Conservation (phyloP, 2,888 invertebrate genomes). For the Netelia fuscicornis region DNA sequence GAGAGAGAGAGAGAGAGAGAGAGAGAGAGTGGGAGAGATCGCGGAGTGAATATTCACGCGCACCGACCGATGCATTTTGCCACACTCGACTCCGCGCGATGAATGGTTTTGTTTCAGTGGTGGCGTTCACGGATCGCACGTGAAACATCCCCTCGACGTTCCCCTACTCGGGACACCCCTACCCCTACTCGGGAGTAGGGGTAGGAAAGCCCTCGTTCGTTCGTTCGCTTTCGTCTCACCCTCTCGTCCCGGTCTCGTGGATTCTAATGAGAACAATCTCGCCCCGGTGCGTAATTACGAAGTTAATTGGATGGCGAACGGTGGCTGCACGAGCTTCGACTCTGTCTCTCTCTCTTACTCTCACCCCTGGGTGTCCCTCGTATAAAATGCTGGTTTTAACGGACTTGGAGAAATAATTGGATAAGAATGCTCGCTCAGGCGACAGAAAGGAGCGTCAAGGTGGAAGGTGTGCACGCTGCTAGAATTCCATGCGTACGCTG, state of each 20-base stretch:
- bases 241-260: constrained; percentile 65
- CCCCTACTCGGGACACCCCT: constrained; percentile 31
- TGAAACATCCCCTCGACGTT: constrained; percentile 35
- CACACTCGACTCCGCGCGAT: constrained; percentile 7
- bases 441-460: constrained; percentile 41
- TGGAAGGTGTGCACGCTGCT: constrained; percentile 41
- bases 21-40: too few relatives aligned
- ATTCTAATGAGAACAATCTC: constrained; percentile 78
- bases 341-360: constrained; percentile 45
- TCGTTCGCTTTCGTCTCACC: constrained; percentile 21
- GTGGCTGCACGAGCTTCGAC: constrained; percentile 64
- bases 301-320: constrained; percentile 78
- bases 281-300: constrained; percentile 76
- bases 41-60: constrained; percentile 53
- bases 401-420: constrained; percentile 74
- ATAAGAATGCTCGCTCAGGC: constrained; percentile 69
- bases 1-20: too few relatives aligned
- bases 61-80: constrained; percentile 37
- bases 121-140: constrained; percentile 37
- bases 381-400: constrained; percentile 66
- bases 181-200: too few relatives aligned
- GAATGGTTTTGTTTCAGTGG: constrained; percentile 35
- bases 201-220: constrained; percentile 25
- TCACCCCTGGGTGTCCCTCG: constrained; percentile 43
- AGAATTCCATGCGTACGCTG: constrained; percentile 46